Conservation (phyloP, 2,797 vertebrate species). For the Poeciliopsis infans region DNA sequence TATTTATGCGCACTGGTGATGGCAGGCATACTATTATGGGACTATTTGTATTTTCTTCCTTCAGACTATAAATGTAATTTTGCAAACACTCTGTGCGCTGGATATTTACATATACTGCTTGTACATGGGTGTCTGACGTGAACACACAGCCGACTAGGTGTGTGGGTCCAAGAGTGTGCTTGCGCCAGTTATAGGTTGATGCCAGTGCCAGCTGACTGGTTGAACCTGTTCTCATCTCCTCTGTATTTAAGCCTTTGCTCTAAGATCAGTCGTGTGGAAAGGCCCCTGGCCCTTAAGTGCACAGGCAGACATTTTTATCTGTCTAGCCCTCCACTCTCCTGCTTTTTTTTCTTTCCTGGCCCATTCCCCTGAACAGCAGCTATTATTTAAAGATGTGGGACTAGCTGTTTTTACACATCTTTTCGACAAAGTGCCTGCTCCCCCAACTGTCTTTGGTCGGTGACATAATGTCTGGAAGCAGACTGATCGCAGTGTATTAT, state of each 20-base stretch:
- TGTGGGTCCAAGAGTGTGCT: conserved; percentile 29
- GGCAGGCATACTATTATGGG: conserved; percentile 50
- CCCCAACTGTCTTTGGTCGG: conserved; percentile 49
- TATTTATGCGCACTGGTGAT: conserved; percentile 41
- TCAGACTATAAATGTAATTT: conserved; percentile 22
- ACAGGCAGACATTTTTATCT: conserved; percentile 65
- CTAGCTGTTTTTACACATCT: conserved; percentile 60
- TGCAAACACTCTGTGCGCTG: conserved; percentile 24
- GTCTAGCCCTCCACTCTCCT: conserved; percentile 46
- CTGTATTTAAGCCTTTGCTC: conserved; percentile 74
- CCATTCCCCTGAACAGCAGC: conserved; percentile 48
- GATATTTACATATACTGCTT: conserved; percentile 27
- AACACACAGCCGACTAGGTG: conserved; percentile 11
- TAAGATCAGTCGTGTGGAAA: conserved; percentile 75
- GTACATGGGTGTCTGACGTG: conserved; percentile 10
- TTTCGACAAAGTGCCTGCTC: conserved; percentile 55
- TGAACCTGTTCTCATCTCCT: conserved; percentile 74
- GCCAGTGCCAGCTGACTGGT: conserved; percentile 66
- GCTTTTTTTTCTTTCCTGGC: conserved; percentile 45
- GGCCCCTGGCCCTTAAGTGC: conserved; percentile 71
- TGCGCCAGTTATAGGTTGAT: conserved; percentile 51
- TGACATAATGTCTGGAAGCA: conserved; percentile 53
- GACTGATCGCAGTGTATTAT: conserved; percentile 48
- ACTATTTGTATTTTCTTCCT: conserved; percentile 45
- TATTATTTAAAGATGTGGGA: conserved; percentile 66